phyloP scores from a whole-genome alignment of 2,797 vertebrate species.

The Prunella strophiata region DNA sequence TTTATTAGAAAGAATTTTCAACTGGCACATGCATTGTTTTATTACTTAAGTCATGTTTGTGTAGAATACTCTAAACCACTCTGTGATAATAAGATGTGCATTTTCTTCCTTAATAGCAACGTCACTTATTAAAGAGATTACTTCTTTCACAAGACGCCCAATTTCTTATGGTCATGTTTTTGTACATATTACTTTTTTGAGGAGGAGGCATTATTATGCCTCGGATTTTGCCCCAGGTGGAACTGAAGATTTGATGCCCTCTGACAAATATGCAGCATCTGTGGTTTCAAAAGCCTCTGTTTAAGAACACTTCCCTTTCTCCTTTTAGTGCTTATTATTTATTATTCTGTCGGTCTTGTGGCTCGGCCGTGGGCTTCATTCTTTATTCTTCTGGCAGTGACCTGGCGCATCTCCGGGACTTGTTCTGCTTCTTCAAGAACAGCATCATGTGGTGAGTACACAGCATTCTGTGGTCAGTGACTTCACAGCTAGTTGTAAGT shows the following conservation, averaged over 20 bases:
- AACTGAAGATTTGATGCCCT: not conserved
- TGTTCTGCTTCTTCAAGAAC: constrained; percentile 86
- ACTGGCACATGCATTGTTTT: not conserved
- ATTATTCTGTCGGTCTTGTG: constrained; percentile 81
- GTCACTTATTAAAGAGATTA: not conserved
- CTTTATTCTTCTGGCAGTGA: constrained; percentile 78
- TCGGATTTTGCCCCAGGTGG: not conserved
- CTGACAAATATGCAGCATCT: not conserved
- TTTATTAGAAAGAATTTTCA: not conserved
- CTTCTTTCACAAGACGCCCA: rapidly evolving
- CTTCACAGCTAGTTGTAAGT: not conserved
- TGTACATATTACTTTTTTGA: not conserved
- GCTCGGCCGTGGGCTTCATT: constrained; percentile 75
- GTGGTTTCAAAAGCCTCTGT: not conserved
- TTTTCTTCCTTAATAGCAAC: not conserved
- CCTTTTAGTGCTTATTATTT: constrained; percentile 80
- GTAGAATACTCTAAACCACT: not conserved
- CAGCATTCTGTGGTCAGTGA: not conserved
- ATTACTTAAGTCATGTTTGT: not conserved
- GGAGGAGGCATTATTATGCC: not conserved
- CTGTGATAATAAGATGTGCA: too few species aligned
- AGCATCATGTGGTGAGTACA: constrained; percentile 85
- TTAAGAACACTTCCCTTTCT: not conserved
- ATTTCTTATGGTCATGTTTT: rapidly evolving
- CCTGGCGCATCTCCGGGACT: constrained; percentile 76